Conservation (phyloP, 2,797 vertebrate species). For the Hirundo rustica region DNA sequence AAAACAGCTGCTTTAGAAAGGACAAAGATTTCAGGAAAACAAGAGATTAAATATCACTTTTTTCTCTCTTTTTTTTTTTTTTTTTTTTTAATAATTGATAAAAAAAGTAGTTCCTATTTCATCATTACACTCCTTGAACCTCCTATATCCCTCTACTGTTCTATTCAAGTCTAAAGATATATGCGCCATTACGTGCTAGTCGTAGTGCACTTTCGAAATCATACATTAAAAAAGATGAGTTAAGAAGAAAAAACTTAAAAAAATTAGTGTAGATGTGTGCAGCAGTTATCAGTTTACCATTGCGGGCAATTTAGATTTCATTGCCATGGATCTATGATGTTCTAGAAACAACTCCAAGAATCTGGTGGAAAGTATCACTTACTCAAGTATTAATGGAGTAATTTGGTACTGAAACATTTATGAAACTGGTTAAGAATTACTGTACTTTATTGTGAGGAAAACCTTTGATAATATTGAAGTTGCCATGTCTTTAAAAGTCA, state of each 20-base stretch:
- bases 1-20: background rate
- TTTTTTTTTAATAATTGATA: background rate
- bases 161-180: background rate
- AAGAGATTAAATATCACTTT: background rate
- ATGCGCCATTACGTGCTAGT: background rate
- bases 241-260: background rate
- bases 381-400: background rate
- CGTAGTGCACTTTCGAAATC: background rate
- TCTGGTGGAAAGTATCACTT: background rate
- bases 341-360: background rate
- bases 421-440: background rate
- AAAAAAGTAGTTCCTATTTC: background rate
- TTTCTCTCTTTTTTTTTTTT: background rate
- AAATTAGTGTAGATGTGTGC: background rate
- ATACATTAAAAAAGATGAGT: background rate
- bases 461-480: background rate
- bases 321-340: background rate
- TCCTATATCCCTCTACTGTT: background rate
- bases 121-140: background rate
- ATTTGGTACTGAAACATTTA: background rate
- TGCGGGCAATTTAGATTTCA: background rate
- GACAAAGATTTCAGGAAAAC: background rate
- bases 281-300: background rate
- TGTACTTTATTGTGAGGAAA: background rate
- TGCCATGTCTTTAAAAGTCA: conserved; percentile 36